These are phyloP conservation scores for Micromesistius poutassou DNA, from an alignment of 2,797 vertebrate genomes.

Conservation along the genomic window DNA sequence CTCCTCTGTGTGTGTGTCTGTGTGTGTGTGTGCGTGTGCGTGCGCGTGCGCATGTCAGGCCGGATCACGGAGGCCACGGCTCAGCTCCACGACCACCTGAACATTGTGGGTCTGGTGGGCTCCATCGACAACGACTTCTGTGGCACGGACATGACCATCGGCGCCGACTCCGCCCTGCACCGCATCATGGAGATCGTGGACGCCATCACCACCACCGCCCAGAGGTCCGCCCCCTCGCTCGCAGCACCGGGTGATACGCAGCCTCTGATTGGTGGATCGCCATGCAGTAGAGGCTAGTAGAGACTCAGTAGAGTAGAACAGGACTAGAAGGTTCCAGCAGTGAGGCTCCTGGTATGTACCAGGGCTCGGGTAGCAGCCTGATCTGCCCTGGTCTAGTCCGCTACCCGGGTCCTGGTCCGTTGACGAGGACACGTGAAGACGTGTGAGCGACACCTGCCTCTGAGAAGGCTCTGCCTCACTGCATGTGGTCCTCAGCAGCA, in stretches of 20 bases:
- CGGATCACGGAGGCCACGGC: constrained; percentile 81
- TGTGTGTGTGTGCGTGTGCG: background rate
- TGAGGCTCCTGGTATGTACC: too few relatives aligned
- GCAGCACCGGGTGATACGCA: background rate
- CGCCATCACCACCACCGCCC: constrained; percentile 90
- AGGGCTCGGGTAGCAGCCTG: too few relatives aligned
- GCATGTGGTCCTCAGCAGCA: too few relatives aligned
- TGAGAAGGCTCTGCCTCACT: too few relatives aligned
- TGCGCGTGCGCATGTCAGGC: constrained; percentile 64
- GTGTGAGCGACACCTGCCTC: too few relatives aligned
- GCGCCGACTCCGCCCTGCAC: constrained; percentile 89
- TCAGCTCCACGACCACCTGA: constrained; percentile 76
- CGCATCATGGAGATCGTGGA: constrained; percentile 94
- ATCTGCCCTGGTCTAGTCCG: too few relatives aligned
- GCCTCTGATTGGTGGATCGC: too few relatives aligned
- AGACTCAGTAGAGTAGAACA: too few relatives aligned
- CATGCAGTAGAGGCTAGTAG: too few relatives aligned
- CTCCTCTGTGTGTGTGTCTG: too few relatives aligned
- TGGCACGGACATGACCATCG: constrained; percentile 96
- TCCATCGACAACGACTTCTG: constrained; percentile 98
- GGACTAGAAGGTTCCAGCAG: too few relatives aligned
- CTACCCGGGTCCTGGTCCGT: background rate
- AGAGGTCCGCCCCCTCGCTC: constrained; percentile 73
- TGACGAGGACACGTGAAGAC: too few relatives aligned
- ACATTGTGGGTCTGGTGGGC: constrained; percentile 91